Conservation (phyloP, 2,113 vertebrate genomes). For the Actenoides lindsayi region DNA sequence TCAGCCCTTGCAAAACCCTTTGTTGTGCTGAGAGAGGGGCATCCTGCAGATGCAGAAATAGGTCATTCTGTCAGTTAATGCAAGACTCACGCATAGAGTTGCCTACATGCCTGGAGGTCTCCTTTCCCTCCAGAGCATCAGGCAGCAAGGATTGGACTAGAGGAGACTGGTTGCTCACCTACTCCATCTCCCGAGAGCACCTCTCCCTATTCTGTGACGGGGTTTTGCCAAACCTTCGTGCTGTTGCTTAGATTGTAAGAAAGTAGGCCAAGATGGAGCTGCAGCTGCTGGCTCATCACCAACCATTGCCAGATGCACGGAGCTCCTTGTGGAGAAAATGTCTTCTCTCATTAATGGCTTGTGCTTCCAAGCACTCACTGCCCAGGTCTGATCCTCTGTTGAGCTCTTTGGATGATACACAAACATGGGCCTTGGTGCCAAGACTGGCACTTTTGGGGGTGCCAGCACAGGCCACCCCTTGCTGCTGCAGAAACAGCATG, state of each 20-base stretch:
- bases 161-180: not conserved
- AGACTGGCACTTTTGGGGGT: not conserved
- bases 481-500: not conserved
- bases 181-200: not conserved
- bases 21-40: not conserved
- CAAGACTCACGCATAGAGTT: not conserved
- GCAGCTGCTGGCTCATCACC: not conserved
- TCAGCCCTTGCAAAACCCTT: not conserved
- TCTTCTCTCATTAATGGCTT: not conserved
- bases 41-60: not conserved
- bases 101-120: not conserved
- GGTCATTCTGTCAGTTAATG: not conserved
- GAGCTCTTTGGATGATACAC: not conserved
- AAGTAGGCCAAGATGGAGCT: not conserved
- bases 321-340: not conserved
- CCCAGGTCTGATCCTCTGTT: not conserved
- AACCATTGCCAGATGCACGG: not conserved
- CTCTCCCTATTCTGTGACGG: accelerated
- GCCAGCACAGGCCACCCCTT: not conserved
- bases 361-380: not conserved
- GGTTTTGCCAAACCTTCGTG: not conserved
- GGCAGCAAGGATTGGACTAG: not conserved
- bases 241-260: not conserved
- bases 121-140: not conserved
- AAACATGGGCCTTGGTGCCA: not conserved